Evolutionary conservation across 2,113 vertebrate genomes (phyloP).

Genomic region (Vireo altiloquus): DNA sequence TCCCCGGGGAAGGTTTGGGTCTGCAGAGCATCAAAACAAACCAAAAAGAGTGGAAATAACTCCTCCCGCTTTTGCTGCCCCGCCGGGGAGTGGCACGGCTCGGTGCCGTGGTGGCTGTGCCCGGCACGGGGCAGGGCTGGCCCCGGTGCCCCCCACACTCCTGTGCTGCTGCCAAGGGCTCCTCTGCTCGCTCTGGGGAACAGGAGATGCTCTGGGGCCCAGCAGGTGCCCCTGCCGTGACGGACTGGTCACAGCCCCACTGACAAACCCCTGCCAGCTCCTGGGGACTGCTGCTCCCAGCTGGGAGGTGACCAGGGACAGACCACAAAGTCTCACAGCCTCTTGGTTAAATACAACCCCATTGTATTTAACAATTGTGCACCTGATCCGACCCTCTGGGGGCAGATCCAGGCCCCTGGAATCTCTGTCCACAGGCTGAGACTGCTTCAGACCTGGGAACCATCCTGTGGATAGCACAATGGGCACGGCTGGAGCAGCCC

Average conservation of each 20-base stretch:
- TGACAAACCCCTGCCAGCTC: background rate
- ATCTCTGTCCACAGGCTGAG: background rate
- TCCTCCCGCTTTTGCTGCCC: background rate
- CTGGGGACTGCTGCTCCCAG: background rate
- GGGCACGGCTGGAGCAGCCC: background rate
- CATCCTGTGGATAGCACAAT: background rate
- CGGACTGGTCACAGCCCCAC: background rate
- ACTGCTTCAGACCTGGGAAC: background rate
- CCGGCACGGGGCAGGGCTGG: background rate
- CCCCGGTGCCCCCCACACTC: accelerated
- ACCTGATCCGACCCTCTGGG: background rate
- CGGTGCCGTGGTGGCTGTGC: accelerated
- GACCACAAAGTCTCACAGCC: no score
- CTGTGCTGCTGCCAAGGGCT: background rate
- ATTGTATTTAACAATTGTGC: no score
- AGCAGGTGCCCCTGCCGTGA: background rate
- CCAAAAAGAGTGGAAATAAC: background rate
- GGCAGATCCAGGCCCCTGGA: background rate
- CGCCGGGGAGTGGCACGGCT: accelerated
- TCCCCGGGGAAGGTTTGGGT: background rate
- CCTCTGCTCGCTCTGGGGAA: background rate
- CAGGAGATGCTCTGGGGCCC: background rate
- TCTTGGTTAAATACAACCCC: accelerated
- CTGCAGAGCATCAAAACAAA: background rate
- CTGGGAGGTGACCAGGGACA: background rate